Conservation (phyloP, 1,140 invertebrate species). For the Polyergus mexicanus region DNA sequence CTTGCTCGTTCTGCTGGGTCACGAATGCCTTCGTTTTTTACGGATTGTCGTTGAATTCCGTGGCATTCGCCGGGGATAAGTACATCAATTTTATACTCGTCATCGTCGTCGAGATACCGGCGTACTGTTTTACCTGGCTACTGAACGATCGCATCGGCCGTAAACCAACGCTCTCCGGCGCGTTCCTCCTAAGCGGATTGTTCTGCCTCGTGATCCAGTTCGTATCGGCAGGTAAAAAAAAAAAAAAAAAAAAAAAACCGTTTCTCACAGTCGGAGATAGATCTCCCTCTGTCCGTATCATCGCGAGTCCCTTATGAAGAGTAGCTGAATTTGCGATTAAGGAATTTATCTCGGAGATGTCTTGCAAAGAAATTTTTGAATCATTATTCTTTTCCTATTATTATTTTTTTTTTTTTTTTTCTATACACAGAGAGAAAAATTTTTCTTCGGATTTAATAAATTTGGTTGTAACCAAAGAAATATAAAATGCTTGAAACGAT, state of each 20-base stretch:
- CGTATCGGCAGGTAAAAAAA: constrained; percentile 77
- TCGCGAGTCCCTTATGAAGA: neutral
- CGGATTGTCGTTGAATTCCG: constrained; percentile 93
- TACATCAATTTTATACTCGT: constrained; percentile 92
- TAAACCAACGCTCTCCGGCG: constrained; percentile 87
- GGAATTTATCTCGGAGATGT: neutral
- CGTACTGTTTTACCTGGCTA: constrained; percentile 89
- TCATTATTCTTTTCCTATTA: neutral
- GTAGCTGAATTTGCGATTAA: constrained; percentile 7
- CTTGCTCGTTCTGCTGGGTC: constrained; percentile 90
- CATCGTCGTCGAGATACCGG: constrained; percentile 90
- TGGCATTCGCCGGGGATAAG: constrained; percentile 90
- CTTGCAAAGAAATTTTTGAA: constrained; percentile 3
- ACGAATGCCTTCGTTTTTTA: constrained; percentile 92
- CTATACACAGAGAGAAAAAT: too few relatives aligned
- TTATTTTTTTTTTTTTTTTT: too few relatives aligned
- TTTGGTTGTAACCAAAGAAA: too few relatives aligned
- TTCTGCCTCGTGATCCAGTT: constrained; percentile 81
- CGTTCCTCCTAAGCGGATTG: constrained; percentile 89
- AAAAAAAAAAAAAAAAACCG: neutral
- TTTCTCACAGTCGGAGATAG: neutral
- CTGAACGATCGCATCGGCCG: constrained; percentile 90
- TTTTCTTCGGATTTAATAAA: too few relatives aligned
- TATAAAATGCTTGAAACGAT: too few relatives aligned
- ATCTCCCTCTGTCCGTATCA: neutral